Evolutionary conservation across 1,140 invertebrate species (phyloP).

Genomic region (Argopecten irradians): DNA sequence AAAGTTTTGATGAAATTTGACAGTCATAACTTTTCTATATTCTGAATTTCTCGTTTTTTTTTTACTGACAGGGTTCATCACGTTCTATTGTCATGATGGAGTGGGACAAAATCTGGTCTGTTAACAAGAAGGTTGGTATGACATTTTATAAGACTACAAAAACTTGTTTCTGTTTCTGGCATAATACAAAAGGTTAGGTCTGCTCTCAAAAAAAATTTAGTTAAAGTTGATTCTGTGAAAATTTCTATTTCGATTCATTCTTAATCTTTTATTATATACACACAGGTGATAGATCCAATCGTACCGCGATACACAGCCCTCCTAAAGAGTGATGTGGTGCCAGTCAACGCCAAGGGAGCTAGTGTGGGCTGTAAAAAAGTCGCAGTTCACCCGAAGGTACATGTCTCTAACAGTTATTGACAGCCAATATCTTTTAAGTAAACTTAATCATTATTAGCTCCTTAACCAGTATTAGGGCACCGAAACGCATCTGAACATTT

Average conservation of each 20-base stretch:
- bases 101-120: conserved; percentile 99
- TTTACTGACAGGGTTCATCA: conserved; percentile 88
- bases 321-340: conserved; percentile 81
- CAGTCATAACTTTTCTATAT: too few relatives aligned
- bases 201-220: background rate
- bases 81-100: conserved; percentile 99
- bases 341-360: conserved; percentile 85
- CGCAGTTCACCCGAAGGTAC: conserved; percentile 92
- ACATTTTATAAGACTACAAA: background rate
- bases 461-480: background rate
- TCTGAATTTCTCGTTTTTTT: too few relatives aligned
- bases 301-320: conserved; percentile 96
- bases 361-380: conserved; percentile 82
- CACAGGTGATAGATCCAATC: conserved; percentile 92
- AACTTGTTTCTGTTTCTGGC: background rate
- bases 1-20: too few relatives aligned
- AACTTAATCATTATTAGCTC: background rate
- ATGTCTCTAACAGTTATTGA: background rate
- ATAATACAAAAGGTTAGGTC: too few relatives aligned
- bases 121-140: conserved; percentile 95
- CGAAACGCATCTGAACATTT: too few relatives aligned
- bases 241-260: background rate
- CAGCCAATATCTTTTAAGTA: background rate
- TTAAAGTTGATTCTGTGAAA: background rate
- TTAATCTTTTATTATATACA: conserved; percentile 30